Conservation (phyloP, 2,113 vertebrate genomes). For the Triplophysa dalaica region DNA sequence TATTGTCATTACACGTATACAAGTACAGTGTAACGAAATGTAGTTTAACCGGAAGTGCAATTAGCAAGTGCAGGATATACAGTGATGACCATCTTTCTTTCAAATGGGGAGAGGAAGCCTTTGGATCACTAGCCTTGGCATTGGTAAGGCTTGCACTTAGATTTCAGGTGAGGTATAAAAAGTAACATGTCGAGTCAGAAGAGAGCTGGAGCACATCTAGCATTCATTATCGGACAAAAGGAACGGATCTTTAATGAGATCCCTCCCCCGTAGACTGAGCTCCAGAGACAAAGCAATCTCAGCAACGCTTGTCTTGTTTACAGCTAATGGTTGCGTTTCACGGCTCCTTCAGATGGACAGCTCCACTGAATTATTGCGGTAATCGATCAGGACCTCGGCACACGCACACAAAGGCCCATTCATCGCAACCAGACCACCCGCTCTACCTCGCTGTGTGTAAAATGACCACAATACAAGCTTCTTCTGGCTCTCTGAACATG, state of each 20-base stretch:
- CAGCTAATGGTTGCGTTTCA: constrained; percentile 44
- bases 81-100: too few relatives aligned
- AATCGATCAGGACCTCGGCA: constrained; percentile 53
- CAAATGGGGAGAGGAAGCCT: neutral
- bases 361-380: constrained; percentile 49
- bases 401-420: neutral
- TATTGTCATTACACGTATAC: too few relatives aligned
- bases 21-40: too few relatives aligned
- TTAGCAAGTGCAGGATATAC: too few relatives aligned
- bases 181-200: constrained; percentile 16
- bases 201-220: constrained; percentile 8
- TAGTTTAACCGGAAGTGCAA: too few relatives aligned
- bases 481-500: neutral
- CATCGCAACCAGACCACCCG: neutral
- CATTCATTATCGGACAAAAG: constrained; percentile 40
- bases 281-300: constrained; percentile 57
- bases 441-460: neutral
- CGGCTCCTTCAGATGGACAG: constrained; percentile 44
- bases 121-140: neutral
- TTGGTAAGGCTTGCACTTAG: constrained; percentile 3
- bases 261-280: constrained; percentile 53
- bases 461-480: constrained; percentile 13
- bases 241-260: constrained; percentile 52
- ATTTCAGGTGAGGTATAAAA: constrained; percentile 11
- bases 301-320: constrained; percentile 56